phyloP scores from a whole-genome alignment of 2,888 invertebrate genomes.

The Epinotia bilunana region DNA sequence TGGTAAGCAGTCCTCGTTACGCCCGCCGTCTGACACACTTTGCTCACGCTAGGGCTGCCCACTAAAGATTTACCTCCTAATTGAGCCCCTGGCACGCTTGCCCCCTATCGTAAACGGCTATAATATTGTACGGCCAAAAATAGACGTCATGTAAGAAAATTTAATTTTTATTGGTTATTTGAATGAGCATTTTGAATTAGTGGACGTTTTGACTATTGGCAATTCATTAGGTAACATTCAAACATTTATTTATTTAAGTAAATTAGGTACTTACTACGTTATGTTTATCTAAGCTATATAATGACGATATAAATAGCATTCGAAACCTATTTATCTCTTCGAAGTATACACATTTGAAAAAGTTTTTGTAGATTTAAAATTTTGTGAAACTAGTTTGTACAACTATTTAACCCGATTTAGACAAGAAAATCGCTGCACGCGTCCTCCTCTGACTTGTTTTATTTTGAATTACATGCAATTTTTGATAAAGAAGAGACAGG shows the following conservation, averaged over 20 bases:
- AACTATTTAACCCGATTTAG: no score
- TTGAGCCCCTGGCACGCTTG: constrained; percentile 51
- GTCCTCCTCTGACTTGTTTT: no score
- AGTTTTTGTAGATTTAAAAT: no score
- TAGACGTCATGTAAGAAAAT: constrained; percentile 50
- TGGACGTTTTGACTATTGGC: constrained; percentile 8
- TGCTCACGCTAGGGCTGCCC: constrained; percentile 55
- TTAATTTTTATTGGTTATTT: constrained; percentile 28
- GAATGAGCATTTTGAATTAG: constrained; percentile 21
- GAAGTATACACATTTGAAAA: no score
- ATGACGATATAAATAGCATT: no score
- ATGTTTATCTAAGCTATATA: background rate
- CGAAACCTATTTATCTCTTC: no score
- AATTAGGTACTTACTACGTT: background rate
- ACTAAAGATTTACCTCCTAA: constrained; percentile 48
- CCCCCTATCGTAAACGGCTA: constrained; percentile 51
- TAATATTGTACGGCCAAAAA: constrained; percentile 49
- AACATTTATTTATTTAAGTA: background rate
- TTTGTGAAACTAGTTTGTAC: no score
- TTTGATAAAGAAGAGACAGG: no score
- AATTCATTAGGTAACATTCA: background rate
- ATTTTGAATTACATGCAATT: no score
- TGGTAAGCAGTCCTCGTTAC: constrained; percentile 42
- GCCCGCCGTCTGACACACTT: constrained; percentile 66
- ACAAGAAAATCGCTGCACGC: no score